Evolutionary conservation across 1,140 invertebrate species (phyloP).

Genomic region (Medauroidea extradentata): DNA sequence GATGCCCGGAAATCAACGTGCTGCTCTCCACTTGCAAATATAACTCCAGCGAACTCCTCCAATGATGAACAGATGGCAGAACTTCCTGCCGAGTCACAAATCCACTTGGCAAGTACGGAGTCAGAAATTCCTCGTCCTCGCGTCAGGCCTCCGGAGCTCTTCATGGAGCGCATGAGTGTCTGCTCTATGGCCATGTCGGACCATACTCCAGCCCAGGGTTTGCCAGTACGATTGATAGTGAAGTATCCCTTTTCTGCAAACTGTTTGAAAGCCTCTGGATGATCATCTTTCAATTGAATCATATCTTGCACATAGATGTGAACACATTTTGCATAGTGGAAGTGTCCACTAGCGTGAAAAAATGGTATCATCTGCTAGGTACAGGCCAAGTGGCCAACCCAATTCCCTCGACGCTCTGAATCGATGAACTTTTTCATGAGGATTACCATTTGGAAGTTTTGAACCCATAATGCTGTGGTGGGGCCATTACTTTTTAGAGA

Average conservation of each 20-base stretch:
- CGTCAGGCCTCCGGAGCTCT: slow-evolving; percentile 38
- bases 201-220: slow-evolving; percentile 43
- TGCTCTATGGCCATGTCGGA: slow-evolving; percentile 42
- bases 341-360: slow-evolving; percentile 43
- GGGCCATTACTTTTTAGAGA: neutral
- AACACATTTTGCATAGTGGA: slow-evolving; percentile 43
- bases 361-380: slow-evolving; percentile 42
- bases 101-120: neutral
- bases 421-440: slow-evolving; percentile 34
- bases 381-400: slow-evolving; percentile 37
- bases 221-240: slow-evolving; percentile 39
- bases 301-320: slow-evolving; percentile 46
- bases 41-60: neutral
- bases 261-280: slow-evolving; percentile 35
- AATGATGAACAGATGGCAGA: no score
- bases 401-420: slow-evolving; percentile 40
- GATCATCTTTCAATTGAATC: slow-evolving; percentile 28
- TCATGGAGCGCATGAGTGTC: slow-evolving; percentile 42
- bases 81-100: no score
- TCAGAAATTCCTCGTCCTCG: slow-evolving; percentile 28
- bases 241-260: slow-evolving; percentile 37
- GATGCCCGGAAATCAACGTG: neutral
- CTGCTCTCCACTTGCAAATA: neutral
- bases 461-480: slow-evolving; percentile 34
- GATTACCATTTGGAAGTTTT: slow-evolving; percentile 39